These are phyloP conservation scores for Sinelater perroti DNA, from an alignment of 2,888 invertebrate genomes.

Conservation along the genomic window DNA sequence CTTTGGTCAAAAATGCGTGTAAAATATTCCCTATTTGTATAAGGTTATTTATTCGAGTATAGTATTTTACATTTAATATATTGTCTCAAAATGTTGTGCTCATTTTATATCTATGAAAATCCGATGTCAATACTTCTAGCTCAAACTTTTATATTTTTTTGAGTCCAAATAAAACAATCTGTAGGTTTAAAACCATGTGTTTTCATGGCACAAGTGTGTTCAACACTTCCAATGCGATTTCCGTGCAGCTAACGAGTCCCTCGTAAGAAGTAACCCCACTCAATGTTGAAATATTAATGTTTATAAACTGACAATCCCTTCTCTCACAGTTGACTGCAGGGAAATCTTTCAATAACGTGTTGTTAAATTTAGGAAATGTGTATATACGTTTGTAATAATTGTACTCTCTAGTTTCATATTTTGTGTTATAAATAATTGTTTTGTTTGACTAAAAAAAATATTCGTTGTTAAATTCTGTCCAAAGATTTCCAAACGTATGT, in stretches of 20 bases:
- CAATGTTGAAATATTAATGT: conserved; percentile 1
- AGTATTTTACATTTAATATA: conserved; percentile 48
- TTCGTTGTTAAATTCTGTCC: conserved; percentile 63
- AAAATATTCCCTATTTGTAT: conserved; percentile 39
- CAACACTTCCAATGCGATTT: conserved; percentile 38
- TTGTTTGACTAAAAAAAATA: conserved; percentile 59
- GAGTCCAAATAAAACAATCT: conserved; percentile 52
- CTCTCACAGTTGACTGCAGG: conserved; percentile 32
- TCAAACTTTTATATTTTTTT: conserved; percentile 59
- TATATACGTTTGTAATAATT: conserved; percentile 51
- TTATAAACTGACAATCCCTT: conserved; percentile 35
- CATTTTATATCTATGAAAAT: conserved; percentile 58
- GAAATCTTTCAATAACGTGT: conserved; percentile 41
- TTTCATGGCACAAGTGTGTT: conserved; percentile 45
- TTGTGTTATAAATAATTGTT: conserved; percentile 56
- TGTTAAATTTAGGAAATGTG: conserved; percentile 41
- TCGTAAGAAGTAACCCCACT: conserved; percentile 1
- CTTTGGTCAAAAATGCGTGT: conserved; percentile 28
- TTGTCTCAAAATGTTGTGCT: conserved; percentile 52
- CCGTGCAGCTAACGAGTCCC: conserved; percentile 34
- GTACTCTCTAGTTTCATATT: conserved; percentile 50
- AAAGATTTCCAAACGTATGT: conserved; percentile 61
- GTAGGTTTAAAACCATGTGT: conserved; percentile 52
- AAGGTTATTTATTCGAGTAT: conserved; percentile 43
- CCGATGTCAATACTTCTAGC: conserved; percentile 62